Evolutionary conservation across 2,797 vertebrate genomes (phyloP).

Genomic region (Glyptemys insculpta): DNA sequence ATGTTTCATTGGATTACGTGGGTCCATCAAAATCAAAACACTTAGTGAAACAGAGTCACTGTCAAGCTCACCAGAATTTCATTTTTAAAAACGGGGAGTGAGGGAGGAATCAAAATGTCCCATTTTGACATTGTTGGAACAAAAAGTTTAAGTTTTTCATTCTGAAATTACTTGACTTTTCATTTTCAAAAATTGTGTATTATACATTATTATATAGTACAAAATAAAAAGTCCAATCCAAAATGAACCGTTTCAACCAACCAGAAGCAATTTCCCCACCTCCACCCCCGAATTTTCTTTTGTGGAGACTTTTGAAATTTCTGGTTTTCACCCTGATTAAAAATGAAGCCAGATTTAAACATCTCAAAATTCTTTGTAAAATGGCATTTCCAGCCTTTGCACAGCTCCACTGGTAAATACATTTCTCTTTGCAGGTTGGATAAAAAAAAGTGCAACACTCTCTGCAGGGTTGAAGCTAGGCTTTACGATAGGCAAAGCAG

Average conservation of each 20-base stretch:
- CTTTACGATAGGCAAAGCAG: neutral
- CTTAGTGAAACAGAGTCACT: neutral
- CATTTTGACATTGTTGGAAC: neutral
- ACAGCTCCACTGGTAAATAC: neutral
- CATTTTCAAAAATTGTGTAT: neutral
- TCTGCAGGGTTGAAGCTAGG: neutral
- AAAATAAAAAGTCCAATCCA: neutral
- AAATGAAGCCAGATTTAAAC: neutral
- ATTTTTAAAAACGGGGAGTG: neutral
- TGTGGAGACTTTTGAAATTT: neutral
- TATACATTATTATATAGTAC: neutral
- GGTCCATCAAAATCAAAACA: neutral
- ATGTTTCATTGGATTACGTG: neutral
- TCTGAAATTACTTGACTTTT: neutral
- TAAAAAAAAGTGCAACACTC: accelerated
- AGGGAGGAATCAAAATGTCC: neutral
- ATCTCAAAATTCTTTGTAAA: neutral
- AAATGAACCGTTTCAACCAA: neutral
- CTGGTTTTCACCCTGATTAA: neutral
- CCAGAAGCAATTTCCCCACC: neutral
- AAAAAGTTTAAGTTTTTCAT: neutral
- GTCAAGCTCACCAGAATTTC: neutral
- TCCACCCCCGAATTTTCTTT: neutral
- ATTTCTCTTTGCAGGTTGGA: neutral
- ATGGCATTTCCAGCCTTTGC: neutral